These are phyloP conservation scores for Percopsis omiscomaycus DNA, from an alignment of 2,797 vertebrate genomes.

Conservation along the genomic window DNA sequence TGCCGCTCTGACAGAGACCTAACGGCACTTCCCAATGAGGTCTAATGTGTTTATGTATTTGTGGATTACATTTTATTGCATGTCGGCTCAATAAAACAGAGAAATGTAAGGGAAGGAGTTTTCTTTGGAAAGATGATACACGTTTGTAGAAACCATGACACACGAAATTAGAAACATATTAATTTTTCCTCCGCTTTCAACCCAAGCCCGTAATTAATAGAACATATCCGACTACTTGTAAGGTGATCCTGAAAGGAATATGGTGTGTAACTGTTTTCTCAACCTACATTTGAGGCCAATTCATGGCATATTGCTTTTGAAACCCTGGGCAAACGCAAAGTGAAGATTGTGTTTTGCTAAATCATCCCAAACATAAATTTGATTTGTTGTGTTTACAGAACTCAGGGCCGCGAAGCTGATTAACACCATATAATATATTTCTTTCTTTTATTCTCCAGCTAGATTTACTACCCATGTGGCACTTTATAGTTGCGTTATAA, in stretches of 20 bases:
- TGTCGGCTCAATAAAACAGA: conserved; percentile 72
- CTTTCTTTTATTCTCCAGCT: conserved; percentile 14
- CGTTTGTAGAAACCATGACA: conserved; percentile 69
- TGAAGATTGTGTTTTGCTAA: conserved; percentile 12
- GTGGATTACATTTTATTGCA: conserved; percentile 76
- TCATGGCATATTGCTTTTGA: conserved; percentile 31
- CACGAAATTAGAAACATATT: conserved; percentile 74
- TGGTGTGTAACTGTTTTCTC: conserved; percentile 44
- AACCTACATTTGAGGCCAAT: conserved; percentile 31
- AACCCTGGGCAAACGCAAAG: conserved; percentile 35
- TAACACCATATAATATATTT: conserved; percentile 34
- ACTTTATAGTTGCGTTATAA: conserved; percentile 31
- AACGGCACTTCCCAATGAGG: conserved; percentile 71
- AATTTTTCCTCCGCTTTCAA: conserved; percentile 71
- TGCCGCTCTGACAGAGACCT: conserved; percentile 62
- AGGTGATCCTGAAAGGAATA: conserved; percentile 64
- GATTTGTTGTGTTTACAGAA: conserved; percentile 54
- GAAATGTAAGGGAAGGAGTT: conserved; percentile 74
- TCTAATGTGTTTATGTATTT: conserved; percentile 77
- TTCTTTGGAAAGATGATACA: conserved; percentile 74
- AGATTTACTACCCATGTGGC: conserved; percentile 56
- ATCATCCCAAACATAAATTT: conserved; percentile 39
- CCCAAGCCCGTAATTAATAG: conserved; percentile 71
- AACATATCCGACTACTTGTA: conserved; percentile 72
- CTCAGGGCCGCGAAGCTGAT: conserved; percentile 35